phyloP scores from a whole-genome alignment of 2,113 vertebrate species.

The Chloropsis hardwickii region DNA sequence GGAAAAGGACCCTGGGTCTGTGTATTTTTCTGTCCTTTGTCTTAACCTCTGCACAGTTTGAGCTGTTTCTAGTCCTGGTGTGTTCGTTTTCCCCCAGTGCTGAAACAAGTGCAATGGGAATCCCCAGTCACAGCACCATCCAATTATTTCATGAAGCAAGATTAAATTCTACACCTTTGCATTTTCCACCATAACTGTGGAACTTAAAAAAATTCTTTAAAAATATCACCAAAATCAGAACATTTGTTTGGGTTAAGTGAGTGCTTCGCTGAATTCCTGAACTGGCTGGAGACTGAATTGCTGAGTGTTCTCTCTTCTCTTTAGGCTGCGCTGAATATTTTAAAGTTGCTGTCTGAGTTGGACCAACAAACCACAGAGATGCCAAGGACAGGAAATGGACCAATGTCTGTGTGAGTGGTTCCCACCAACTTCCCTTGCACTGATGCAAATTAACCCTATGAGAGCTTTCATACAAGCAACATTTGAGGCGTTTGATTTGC shows the following conservation, averaged over 20 bases:
- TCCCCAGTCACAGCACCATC: neutral
- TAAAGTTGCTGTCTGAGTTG: constrained; percentile 95
- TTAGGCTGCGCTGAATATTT: constrained; percentile 94
- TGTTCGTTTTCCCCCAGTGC: neutral
- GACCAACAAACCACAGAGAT: constrained; percentile 91
- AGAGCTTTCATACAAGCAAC: neutral
- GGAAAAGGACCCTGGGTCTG: neutral
- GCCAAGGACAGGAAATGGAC: constrained; percentile 91
- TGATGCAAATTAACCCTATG: neutral
- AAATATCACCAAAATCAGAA: neutral
- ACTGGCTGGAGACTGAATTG: neutral
- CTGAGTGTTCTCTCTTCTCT: neutral
- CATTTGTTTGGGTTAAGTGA: neutral
- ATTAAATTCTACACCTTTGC: neutral
- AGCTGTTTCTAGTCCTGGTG: neutral
- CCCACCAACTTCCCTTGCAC: neutral
- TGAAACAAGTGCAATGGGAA: neutral
- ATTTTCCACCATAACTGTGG: neutral
- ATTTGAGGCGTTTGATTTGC: neutral
- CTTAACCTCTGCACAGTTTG: neutral
- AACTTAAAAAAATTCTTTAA: neutral
- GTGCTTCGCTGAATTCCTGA: neutral
- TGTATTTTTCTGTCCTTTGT: neutral
- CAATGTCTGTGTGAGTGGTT: constrained; percentile 89
- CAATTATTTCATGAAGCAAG: neutral